Evolutionary conservation across 2,113 vertebrate species (phyloP).

Genomic region (Hippoglossus stenolepis): DNA sequence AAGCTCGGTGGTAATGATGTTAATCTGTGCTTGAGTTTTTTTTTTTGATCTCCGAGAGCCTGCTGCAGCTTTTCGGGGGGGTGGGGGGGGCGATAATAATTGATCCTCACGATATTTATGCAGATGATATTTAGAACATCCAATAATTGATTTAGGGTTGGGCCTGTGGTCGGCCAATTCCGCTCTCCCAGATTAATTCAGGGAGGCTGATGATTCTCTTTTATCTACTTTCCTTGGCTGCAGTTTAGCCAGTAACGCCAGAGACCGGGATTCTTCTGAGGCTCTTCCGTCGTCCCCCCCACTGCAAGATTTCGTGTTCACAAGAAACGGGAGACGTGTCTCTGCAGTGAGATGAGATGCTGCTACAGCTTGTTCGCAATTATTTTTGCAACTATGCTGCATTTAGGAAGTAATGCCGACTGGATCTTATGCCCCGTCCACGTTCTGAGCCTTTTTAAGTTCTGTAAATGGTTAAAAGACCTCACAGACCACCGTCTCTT

Average conservation of each 20-base stretch:
- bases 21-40: neutral
- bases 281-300: neutral
- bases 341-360: neutral
- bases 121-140: neutral
- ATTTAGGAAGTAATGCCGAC: too few relatives aligned
- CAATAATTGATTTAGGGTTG: neutral
- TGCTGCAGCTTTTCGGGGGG: slow-evolving; percentile 2
- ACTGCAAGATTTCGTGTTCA: neutral
- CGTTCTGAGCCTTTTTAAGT: too few relatives aligned
- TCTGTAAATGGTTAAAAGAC: too few relatives aligned
- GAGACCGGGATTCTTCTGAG: neutral
- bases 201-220: neutral
- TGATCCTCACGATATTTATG: neutral
- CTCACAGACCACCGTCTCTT: too few relatives aligned
- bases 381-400: too few relatives aligned
- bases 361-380: neutral
- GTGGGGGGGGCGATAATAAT: neutral
- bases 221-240: neutral
- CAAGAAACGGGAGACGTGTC: too few relatives aligned
- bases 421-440: too few relatives aligned
- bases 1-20: neutral
- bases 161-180: neutral
- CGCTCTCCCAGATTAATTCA: neutral
- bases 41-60: slow-evolving; percentile 26
- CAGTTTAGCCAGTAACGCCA: neutral